A percentile compares a stretch with the other conserved stretches of the same genome.
Evolutionary conservation across 1,140 invertebrate genomes (phyloP).

Genomic region (Tetramorium simillimum): DNA sequence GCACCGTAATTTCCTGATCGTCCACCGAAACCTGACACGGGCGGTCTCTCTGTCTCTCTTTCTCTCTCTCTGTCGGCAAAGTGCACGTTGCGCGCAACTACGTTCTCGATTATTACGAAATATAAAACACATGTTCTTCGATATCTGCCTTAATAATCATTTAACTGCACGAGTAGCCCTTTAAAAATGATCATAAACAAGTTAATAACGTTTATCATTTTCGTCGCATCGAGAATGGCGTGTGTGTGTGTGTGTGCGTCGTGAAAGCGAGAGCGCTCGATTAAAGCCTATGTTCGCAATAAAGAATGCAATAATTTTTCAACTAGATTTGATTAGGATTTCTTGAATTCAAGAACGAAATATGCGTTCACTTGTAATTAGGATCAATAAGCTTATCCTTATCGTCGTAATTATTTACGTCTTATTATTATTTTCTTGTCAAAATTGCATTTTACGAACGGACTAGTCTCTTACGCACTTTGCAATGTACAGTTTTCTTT

Average conservation of each 20-base stretch:
- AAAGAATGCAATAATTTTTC: not conserved
- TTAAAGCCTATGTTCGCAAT: too few relatives aligned
- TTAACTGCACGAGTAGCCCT: not conserved
- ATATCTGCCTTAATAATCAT: not conserved
- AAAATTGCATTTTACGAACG: too few relatives aligned
- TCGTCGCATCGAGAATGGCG: not conserved
- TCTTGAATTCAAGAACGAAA: not conserved
- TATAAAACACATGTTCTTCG: conserved; percentile 3
- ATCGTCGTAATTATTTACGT: too few relatives aligned
- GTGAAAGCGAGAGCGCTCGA: not conserved
- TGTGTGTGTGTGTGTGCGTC: not conserved
- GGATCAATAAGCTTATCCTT: too few relatives aligned
- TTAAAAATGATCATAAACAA: conserved; percentile 5
- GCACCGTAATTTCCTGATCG: conserved; percentile 55
- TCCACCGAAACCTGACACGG: conserved; percentile 46
- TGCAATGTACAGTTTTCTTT: too few relatives aligned
- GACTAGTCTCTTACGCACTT: too few relatives aligned
- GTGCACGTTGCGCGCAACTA: not conserved
- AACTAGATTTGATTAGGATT: not conserved
- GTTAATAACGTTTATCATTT: conserved; percentile 18
- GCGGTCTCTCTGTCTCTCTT: not conserved
- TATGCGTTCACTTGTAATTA: too few relatives aligned
- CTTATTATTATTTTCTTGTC: too few relatives aligned
- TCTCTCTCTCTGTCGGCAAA: not conserved
- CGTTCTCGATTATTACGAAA: conserved; percentile 33